phyloP scores from a whole-genome alignment of 2,797 vertebrate genomes.

The Megalops cyprinoides region DNA sequence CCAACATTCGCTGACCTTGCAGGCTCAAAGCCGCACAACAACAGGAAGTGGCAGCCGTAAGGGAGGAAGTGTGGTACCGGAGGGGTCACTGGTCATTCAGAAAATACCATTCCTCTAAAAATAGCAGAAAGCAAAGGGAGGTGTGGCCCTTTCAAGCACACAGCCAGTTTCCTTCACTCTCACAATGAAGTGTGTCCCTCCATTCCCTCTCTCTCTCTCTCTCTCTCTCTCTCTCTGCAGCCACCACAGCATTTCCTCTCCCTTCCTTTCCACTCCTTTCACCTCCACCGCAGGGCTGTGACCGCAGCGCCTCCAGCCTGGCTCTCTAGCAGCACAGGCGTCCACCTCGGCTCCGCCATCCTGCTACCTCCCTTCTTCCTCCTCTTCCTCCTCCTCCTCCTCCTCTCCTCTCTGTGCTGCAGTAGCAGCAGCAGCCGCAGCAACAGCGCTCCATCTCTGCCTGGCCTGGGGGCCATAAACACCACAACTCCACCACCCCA shows the following conservation, averaged over 20 bases:
- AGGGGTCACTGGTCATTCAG: slow-evolving; percentile 13
- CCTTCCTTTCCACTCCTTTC: slow-evolving; percentile 45
- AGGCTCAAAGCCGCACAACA: slow-evolving; percentile 53
- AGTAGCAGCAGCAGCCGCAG: slow-evolving; percentile 3
- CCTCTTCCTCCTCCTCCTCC: slow-evolving; percentile 10
- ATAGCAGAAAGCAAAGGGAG: slow-evolving; percentile 35
- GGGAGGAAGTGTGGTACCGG: slow-evolving; percentile 60
- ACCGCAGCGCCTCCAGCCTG: slow-evolving; percentile 23
- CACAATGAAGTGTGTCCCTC: not conserved
- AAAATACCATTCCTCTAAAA: slow-evolving; percentile 21
- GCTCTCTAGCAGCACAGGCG: slow-evolving; percentile 13
- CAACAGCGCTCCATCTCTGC: not conserved
- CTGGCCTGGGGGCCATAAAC: not conserved
- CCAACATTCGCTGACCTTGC: slow-evolving; percentile 48
- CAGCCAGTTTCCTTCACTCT: slow-evolving; percentile 55
- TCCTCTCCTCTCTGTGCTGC: slow-evolving; percentile 13
- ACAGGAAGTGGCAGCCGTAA: slow-evolving; percentile 62
- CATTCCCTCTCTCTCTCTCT: too few species aligned
- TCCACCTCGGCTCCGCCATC: slow-evolving; percentile 38
- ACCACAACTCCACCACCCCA: not conserved
- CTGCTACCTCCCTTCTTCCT: slow-evolving; percentile 20
- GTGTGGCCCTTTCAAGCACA: slow-evolving; percentile 42
- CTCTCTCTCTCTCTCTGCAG: slow-evolving; percentile 45
- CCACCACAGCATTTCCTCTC: slow-evolving; percentile 9
- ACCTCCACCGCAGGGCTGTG: slow-evolving; percentile 45